Evolutionary conservation across 2,113 vertebrate species (phyloP), one percentile per base, ranked within the genome.

Genomic region (Hippocampus guttulatus): DNA sequence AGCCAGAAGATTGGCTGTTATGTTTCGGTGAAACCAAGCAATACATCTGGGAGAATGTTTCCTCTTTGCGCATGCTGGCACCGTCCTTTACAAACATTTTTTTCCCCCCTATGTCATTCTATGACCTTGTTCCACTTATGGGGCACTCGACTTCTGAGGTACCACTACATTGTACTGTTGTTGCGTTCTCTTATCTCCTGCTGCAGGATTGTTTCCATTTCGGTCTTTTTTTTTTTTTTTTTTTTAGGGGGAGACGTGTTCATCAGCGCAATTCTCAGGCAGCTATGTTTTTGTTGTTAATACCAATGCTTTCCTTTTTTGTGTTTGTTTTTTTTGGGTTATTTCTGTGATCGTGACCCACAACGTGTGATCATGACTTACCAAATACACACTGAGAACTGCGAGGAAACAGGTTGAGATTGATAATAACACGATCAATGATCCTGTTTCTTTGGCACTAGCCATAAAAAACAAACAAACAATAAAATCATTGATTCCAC

Each of bases 161-260:
- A 25, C 54, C 54, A 30, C 27, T 30, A 1, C 8, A 14, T 5
- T 58, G 55, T 27, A 61, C 55, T 75, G 70, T 49, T 75, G 67
- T 73, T 75, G 47, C 68, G 25, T 3, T 3, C 64, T 67, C 15
- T 71, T 75, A 43, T 78, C 77, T 82, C 52, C 38, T 65, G 66
- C 16, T 61, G 52, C 71, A 76, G 65, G 33, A 4, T 7, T 63
- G 72, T 69, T 83, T 74, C 55, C 30, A 41, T 12, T 72, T 40
- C 0, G 1, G 41, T 23, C 12, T 45, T 14, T 11, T 43, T 11
- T 43, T 11, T 10, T 43, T 11, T 12, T n/a, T 41, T 25, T 64
- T 64, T 63, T n/a, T n/a, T n/a, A n/a, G 23, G 21, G 5, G 38
- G 38, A 7, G 21, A 43, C 62, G 62, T 64, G 62, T 23, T 23